Percentiles rank a stretch among this genome's conserved stretches.
phyloP scores from a whole-genome alignment of 2,113 vertebrate species.

The Mormyrus lacerda region DNA sequence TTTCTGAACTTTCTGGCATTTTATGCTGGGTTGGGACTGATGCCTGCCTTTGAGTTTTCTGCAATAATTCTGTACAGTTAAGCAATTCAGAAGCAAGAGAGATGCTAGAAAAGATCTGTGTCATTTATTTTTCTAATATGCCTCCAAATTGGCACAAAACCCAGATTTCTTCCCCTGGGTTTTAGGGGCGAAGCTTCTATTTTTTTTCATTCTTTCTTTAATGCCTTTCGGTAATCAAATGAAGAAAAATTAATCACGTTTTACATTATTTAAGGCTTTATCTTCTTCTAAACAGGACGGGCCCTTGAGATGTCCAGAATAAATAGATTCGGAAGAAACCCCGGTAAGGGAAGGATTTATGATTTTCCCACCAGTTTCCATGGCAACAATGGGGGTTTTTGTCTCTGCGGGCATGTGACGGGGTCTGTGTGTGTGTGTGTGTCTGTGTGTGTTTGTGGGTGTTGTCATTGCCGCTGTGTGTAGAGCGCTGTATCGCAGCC shows the following conservation, averaged over 20 bases:
- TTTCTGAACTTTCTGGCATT: neutral
- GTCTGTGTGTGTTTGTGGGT: neutral
- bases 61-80: neutral
- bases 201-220: neutral
- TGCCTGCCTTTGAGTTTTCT: neutral
- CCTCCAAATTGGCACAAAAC: neutral
- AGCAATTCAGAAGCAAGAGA: neutral
- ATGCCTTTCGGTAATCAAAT: neutral
- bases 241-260: neutral
- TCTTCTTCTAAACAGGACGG: neutral
- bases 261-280: neutral
- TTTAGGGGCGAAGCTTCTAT: neutral
- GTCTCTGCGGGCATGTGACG: neutral
- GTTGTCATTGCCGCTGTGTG: neutral
- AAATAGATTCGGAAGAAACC: neutral
- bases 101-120: neutral
- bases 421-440: neutral
- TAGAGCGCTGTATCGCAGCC: neutral
- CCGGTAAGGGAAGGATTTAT: neutral
- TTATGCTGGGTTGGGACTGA: neutral
- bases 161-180: neutral
- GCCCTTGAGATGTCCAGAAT: neutral
- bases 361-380: slow-evolving; percentile 1
- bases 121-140: neutral
- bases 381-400: neutral